Conservation (phyloP, 1,140 invertebrate species). For the Orius insidiosus region DNA sequence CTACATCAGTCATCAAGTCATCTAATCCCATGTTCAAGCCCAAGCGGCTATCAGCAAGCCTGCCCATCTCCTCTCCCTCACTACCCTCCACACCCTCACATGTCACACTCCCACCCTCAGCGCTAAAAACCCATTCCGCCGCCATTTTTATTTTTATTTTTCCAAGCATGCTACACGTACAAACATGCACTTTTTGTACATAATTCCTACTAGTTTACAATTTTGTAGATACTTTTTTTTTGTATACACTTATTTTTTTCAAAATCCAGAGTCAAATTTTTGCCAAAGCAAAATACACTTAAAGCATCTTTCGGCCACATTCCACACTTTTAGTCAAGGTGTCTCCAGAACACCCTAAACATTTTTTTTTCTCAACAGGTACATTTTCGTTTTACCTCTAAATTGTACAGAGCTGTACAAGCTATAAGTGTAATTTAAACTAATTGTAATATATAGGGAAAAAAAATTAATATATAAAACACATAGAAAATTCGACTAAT, state of each 20-base stretch:
- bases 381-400: neutral
- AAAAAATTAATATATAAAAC: neutral
- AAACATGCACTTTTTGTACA: neutral
- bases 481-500: conserved; percentile 8
- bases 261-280: conserved; percentile 1
- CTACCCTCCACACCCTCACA: conserved; percentile 35
- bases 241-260: conserved; percentile 1
- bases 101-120: conserved; percentile 47
- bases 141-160: neutral
- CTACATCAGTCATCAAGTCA: conserved; percentile 38
- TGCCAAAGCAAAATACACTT: neutral
- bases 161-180: neutral
- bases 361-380: conserved; percentile 1
- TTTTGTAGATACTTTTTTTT: neutral
- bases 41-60: conserved; percentile 34
- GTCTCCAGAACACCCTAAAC: neutral
- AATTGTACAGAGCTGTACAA: conserved; percentile 11
- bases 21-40: conserved; percentile 39
- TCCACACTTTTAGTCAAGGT: neutral
- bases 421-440: conserved; percentile 11
- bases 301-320: neutral
- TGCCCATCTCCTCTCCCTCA: conserved; percentile 41
- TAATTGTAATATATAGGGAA: conserved; percentile 5
- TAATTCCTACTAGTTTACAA: neutral
- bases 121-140: conserved; percentile 29